phyloP scores from a whole-genome alignment of 2,888 invertebrate species.

The Coelogynopora nodosa region DNA sequence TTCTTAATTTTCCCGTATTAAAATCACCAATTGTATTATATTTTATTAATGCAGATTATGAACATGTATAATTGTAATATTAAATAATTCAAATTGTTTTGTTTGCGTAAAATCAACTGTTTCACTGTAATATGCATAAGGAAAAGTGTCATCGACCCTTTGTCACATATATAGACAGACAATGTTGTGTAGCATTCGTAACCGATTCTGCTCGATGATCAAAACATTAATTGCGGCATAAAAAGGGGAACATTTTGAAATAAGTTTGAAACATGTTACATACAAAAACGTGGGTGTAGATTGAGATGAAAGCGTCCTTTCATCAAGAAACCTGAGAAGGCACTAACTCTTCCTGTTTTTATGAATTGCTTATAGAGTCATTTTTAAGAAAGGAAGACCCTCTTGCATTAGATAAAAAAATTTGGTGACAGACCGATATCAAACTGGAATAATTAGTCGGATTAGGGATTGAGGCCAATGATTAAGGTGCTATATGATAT shows the following conservation, averaged over 20 bases:
- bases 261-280: not conserved
- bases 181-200: too few relatives aligned
- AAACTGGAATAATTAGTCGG: not conserved
- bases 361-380: not conserved
- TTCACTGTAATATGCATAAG: too few relatives aligned
- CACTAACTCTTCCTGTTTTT: not conserved
- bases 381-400: not conserved
- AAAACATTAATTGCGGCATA: not conserved
- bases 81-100: not conserved
- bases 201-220: not conserved
- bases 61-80: not conserved
- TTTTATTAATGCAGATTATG: not conserved
- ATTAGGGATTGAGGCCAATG: not conserved
- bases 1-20: not conserved
- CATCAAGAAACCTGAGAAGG: not conserved
- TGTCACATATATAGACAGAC: too few relatives aligned
- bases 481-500: not conserved
- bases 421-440: conserved; percentile 6
- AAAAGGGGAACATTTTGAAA: not conserved
- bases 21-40: not conserved
- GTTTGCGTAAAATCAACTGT: not conserved
- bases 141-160: too few relatives aligned
- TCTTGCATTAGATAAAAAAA: not conserved
- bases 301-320: not conserved
- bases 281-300: not conserved